Evolutionary conservation across 2,888 invertebrate species (phyloP).

Genomic region (Amphimallon solstitiale): DNA sequence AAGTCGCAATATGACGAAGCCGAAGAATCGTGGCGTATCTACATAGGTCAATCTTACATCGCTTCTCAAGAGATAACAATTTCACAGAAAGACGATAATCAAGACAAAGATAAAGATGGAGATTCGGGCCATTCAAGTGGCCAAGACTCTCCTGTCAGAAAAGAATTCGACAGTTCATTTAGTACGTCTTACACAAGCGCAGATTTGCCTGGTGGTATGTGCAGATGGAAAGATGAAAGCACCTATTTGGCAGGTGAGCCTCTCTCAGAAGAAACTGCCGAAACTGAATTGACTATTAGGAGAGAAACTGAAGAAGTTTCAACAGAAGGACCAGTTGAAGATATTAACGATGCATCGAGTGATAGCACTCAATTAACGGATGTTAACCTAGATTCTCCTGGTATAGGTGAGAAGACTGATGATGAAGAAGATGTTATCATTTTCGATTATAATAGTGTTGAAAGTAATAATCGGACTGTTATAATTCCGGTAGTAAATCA

Average conservation of each 20-base stretch:
- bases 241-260: constrained; percentile 77
- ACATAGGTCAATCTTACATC: constrained; percentile 64
- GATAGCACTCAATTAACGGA: too few relatives aligned
- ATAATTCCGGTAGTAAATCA: background rate
- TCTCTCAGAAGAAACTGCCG: constrained; percentile 54
- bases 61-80: constrained; percentile 38
- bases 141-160: constrained; percentile 51
- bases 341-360: too few relatives aligned
- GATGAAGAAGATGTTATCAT: background rate
- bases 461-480: constrained; percentile 7
- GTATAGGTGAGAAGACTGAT: too few relatives aligned
- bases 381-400: too few relatives aligned
- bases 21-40: constrained; percentile 71
- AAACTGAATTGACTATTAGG: background rate
- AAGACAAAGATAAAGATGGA: constrained; percentile 70
- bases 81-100: constrained; percentile 56
- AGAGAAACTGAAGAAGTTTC: too few relatives aligned
- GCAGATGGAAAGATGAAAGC: constrained; percentile 84
- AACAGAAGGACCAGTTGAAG: too few relatives aligned
- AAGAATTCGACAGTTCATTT: constrained; percentile 52
- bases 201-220: constrained; percentile 82
- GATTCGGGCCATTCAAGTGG: constrained; percentile 72
- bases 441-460: constrained; percentile 1
- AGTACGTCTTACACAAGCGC: constrained; percentile 74
- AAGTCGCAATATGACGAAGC: constrained; percentile 73